Percentiles rank a stretch among this genome's conserved stretches.
Conservation (phyloP, 92 coral and sea anemone genomes). For the Zoanthus solanderi region DNA sequence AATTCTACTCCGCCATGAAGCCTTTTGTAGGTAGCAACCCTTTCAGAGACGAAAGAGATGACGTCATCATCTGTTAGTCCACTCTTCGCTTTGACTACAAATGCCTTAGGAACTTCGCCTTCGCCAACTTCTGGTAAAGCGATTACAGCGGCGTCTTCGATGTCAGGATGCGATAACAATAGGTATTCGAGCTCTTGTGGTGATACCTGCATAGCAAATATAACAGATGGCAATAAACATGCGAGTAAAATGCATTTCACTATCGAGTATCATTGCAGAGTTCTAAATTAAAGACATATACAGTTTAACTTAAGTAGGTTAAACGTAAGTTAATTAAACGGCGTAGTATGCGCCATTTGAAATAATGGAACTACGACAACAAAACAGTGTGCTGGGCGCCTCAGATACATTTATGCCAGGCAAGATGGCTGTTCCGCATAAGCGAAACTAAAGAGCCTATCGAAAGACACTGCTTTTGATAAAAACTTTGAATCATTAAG, state of each 20-base stretch:
- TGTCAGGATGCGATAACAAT: conserved; percentile 81
- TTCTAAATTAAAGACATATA: no score
- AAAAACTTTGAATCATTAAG: no score
- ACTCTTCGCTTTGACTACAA: conserved; percentile 68
- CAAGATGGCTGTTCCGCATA: no score
- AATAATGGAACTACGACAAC: no score
- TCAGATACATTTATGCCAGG: no score
- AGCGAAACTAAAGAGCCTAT: no score
- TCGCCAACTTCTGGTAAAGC: conserved; percentile 78
- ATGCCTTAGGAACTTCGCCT: conserved; percentile 86
- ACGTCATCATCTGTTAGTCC: conserved; percentile 73
- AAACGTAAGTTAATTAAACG: no score
- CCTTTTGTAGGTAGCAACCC: conserved; percentile 72
- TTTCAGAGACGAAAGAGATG: conserved; percentile 57
- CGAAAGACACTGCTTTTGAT: no score
- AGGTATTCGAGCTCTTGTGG: conserved; percentile 83
- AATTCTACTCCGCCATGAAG: conserved; percentile 80
- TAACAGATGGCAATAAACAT: not conserved
- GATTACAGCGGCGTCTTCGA: conserved; percentile 85
- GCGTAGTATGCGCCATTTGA: no score
- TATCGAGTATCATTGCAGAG: no score
- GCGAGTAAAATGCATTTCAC: not conserved
- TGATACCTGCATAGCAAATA: conserved; percentile 59
- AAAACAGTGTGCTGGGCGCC: no score
- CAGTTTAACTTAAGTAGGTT: no score